Base-by-base conservation (phyloP, 2,797 vertebrate species). In the Paratrypauchen microcephalus region DNA sequence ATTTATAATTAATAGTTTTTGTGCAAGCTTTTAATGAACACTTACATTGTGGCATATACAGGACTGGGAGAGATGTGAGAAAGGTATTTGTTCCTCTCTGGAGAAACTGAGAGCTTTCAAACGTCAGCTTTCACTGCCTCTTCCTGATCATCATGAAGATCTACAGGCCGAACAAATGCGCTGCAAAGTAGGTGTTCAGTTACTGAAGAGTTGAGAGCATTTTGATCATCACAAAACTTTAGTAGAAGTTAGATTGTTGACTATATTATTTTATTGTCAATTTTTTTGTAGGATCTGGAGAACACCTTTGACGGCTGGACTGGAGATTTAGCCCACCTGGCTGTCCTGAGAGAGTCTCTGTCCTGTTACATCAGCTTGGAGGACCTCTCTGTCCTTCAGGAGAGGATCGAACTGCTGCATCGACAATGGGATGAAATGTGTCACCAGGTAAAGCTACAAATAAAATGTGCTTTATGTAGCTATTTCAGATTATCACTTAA, bases 21-120 rank as follows among this genome's bases (percentile, higher is more conserved):
- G 11, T 13, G n/a, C 6, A 21, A 12, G n/a, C 55, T 58, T 58
- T 30, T 69, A 56, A 28, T 58, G n/a, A 39, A 21, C 1, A 50
- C 16, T 67, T 66, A 41, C 82, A 55, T 1, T 12, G 7, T 55
- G 45, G 72, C 41, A 2, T 61, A 8, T 73, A 13, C 76, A 99
- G 97, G 96, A 98, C 89, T 99, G 97, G 98, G 96, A 96, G 86
- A 93, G 94, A 66, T 97, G 95, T 86, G 97, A 97, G 87, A 96
- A 92, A 13, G 95, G 95, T 28, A 97, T 99, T 48, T 93, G 91
- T 62, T 95, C 92, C 74, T 99, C 97, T 4, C 89, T 97, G 73
- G 96, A 97, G 86, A 98, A 97, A 83, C 92, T 99, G 21, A 86
- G 94, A 81, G 92, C 93, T 4, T 98, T 99, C 84, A 98, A 97